phyloP scores from a whole-genome alignment of 2,113 vertebrate genomes.

The Oceanites oceanicus region DNA sequence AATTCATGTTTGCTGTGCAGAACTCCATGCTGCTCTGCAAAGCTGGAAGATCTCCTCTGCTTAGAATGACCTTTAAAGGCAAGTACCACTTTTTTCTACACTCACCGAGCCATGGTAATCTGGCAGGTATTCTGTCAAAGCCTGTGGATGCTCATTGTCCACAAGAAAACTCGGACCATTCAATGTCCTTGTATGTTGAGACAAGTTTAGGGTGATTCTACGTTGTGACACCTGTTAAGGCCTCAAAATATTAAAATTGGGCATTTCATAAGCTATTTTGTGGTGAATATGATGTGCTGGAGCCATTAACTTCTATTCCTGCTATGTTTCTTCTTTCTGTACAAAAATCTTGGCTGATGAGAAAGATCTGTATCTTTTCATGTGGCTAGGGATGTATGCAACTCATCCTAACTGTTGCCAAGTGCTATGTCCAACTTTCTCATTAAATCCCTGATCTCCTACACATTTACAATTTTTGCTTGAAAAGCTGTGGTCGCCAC shows the following conservation, averaged over 20 bases:
- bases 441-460: not conserved
- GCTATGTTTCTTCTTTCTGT: not conserved
- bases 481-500: not conserved
- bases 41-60: not conserved
- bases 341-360: not conserved
- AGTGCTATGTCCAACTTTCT: not conserved
- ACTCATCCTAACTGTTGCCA: not conserved
- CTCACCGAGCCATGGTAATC: rapidly evolving
- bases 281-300: not conserved
- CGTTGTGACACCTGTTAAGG: not conserved
- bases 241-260: not conserved
- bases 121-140: not conserved
- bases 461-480: not conserved
- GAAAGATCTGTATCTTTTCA: not conserved
- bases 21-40: not conserved
- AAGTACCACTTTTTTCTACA: not conserved
- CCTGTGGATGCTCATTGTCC: not conserved
- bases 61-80: not conserved
- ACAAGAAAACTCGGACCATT: not conserved
- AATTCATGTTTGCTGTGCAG: not conserved
- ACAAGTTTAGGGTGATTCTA: not conserved
- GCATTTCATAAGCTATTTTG: not conserved
- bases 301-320: not conserved
- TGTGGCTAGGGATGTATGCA: not conserved
- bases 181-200: not conserved